Evolutionary conservation across 1,140 invertebrate genomes (phyloP), one percentile per base, ranked within the genome.

Genomic region (Diorhabda sublineata): DNA sequence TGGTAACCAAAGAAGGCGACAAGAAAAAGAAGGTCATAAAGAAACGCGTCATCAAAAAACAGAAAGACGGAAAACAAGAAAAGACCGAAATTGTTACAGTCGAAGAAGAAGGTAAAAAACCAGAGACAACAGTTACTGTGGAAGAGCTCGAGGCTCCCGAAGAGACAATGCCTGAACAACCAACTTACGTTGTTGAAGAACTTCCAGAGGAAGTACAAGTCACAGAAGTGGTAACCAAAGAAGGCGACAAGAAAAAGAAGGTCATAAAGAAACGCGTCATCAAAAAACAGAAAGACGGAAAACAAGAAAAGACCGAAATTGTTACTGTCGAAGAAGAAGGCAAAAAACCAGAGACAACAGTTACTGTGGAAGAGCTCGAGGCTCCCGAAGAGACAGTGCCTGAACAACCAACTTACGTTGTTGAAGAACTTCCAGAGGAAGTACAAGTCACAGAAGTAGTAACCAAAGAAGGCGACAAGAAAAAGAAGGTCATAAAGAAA

Each of bases 111-210:
- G 76, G 76, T 8, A 78, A 82, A 68, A 60, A 71, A 61, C 79
- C 80, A 3, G 69, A 71, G 70, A 75, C 64, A 45, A 75, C 58
- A 9, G 74, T 83, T 59, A 57, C 73, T 45, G 77, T 79, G n/a
- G 81, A 83, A 75, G 79, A 82, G 68, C 79, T 82, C 6, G 77
- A 78, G 3, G 73, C 82, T 0, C 79, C 80, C 2, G 78, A 84
- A 65, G 77, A 79, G 42, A 63, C 80, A 70, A 72, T 70, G 64
- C 73, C 73, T 6, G 76, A 67, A 69, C 71, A 41, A 72, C 74
- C 66, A 70, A 68, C 0, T 57, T 72, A 42, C 66, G 58, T 71
- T 64, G 61, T 76, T 60, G 80, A 84, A 70, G 77, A 82, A 72
- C 68, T 82, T 42, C 66, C 73, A 77, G 9, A 80, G 71, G 72